Base-by-base conservation (phyloP, 2,113 vertebrate species). In the Mobula hypostoma region DNA sequence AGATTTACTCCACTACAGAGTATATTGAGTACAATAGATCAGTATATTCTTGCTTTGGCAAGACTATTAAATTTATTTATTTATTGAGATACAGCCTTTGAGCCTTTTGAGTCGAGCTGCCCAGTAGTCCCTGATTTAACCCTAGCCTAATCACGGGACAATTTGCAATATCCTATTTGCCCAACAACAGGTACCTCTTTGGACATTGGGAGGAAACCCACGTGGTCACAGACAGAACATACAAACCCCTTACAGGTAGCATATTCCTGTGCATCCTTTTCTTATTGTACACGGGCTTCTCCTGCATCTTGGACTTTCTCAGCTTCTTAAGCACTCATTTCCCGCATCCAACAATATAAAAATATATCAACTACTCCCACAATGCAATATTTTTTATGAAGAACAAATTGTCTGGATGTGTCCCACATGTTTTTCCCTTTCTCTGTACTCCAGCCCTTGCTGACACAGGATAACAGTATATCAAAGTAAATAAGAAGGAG, bases 401-500 rank as follows among this genome's bases (percentile, higher is more conserved):
- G 56, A n/a, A 87, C 2, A 24, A 8, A 29, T 58, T n/a, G 40
- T n/a, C 63, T 90, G 29, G 85, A 29, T 66, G 66, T 66, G 61
- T 68, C 85, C 32, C 58, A 63, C 15, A 66, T 19, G 74, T 93
- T 70, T 72, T 93, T 21, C 91, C 91, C 32, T 93, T 90, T 90
- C 70, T 24, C 70, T 93, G 36, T 56, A 68, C 85, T 90, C 70
- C 91, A 93, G 15, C 15, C 70, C 36, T 93, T 24, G 32, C 91
- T 93, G 91, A 21, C 70, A 74, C 68, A 48, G 70, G 36, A 36
- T 36, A 29, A 40, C 91, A 72, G 56, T 48, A 74, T 93, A 74
- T 93, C 70, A 74, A 72, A 93, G 91, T 17, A 93, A 48, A 74
- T 36, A 72, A 32, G 36, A 72, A 63, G 91, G 68, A 93, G 91